These are phyloP conservation scores for Misgurnus mizolepis DNA, from an alignment of 2,113 vertebrate genomes.

Conservation along the genomic window DNA sequence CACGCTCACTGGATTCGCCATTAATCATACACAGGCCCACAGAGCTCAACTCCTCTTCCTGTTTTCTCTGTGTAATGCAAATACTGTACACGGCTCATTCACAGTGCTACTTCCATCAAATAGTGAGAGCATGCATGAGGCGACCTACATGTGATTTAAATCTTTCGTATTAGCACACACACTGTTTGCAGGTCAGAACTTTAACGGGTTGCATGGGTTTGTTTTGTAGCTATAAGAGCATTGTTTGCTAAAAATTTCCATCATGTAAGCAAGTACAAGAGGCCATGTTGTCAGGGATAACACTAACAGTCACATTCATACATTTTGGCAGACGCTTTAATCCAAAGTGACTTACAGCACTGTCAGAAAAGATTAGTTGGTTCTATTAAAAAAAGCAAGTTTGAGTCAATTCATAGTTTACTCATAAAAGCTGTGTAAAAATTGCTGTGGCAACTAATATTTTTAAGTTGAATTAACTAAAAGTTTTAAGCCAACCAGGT, in stretches of 20 bases:
- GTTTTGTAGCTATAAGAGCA: neutral
- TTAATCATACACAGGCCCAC: conserved; percentile 64
- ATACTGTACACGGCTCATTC: neutral
- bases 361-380: too few species aligned
- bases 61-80: neutral
- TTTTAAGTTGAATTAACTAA: too few species aligned
- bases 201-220: neutral
- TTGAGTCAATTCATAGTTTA: too few species aligned
- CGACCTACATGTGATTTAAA: neutral
- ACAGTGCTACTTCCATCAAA: neutral
- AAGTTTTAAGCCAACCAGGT: too few species aligned
- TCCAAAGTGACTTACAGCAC: too few species aligned
- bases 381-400: too few species aligned
- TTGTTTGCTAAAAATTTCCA: neutral
- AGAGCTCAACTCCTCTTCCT: conserved; percentile 2
- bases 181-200: neutral
- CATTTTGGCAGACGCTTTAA: too few species aligned
- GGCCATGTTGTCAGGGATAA: too few species aligned
- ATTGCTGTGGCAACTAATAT: too few species aligned
- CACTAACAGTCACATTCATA: too few species aligned
- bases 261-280: too few species aligned
- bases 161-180: neutral
- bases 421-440: too few species aligned
- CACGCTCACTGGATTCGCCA: conserved; percentile 62
- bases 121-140: neutral